Conservation (phyloP, 2,113 vertebrate genomes). For the Lucifuga dentata region DNA sequence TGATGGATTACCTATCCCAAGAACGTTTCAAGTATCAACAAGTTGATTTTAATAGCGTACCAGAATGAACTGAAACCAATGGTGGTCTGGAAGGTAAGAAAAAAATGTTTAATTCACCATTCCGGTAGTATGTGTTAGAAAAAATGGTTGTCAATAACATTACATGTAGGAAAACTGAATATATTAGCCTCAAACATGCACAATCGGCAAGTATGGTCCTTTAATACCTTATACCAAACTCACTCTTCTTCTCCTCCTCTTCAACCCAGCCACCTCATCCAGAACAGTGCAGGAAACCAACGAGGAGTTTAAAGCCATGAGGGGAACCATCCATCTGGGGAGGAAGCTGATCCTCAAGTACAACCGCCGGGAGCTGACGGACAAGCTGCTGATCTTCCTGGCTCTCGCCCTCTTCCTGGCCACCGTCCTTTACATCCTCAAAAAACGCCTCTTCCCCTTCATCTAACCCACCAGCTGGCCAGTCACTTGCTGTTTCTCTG, state of each 20-base stretch:
- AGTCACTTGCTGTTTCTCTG: not conserved
- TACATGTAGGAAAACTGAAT: no score
- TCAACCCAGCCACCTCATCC: slow-evolving; percentile 87
- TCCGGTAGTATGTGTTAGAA: no score
- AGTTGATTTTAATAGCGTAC: no score
- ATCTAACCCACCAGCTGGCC: slow-evolving; percentile 74
- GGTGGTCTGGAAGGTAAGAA: no score
- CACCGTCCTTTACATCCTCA: slow-evolving; percentile 95
- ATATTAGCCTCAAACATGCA: no score
- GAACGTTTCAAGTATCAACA: no score
- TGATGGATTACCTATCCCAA: no score
- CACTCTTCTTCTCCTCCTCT: not conserved
- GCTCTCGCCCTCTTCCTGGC: slow-evolving; percentile 93
- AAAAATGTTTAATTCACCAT: no score
- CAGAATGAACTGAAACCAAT: no score
- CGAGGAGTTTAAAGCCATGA: slow-evolving; percentile 97
- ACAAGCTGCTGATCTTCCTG: slow-evolving; percentile 95
- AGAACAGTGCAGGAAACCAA: slow-evolving; percentile 93
- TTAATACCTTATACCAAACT: no score
- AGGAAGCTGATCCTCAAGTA: slow-evolving; percentile 95
- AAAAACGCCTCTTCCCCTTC: slow-evolving; percentile 94
- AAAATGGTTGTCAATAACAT: no score
- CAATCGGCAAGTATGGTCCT: no score
- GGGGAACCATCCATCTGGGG: slow-evolving; percentile 92
- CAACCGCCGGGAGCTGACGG: slow-evolving; percentile 92